Evolutionary conservation across 2,113 vertebrate species (phyloP).

Genomic region (Marmota monax): DNA sequence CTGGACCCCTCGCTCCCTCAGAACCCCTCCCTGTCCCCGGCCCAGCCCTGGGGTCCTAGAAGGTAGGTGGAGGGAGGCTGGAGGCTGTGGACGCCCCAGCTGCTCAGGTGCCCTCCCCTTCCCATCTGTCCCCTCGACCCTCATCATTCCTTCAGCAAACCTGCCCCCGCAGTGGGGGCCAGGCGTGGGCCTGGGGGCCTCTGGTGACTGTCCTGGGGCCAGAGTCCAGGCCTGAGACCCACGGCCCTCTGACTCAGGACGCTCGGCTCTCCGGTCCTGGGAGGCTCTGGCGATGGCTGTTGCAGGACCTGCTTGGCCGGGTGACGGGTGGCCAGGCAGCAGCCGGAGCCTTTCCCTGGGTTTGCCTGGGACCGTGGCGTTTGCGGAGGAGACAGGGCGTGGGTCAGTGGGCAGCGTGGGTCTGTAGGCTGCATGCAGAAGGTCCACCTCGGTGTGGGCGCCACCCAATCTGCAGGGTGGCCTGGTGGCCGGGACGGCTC

Average conservation of each 20-base stretch:
- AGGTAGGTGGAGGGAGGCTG: background rate
- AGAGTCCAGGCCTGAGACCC: background rate
- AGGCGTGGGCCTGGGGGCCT: rapidly evolving
- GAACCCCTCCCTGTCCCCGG: background rate
- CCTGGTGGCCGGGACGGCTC: background rate
- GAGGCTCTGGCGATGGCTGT: background rate
- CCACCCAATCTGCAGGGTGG: background rate
- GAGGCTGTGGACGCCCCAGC: background rate
- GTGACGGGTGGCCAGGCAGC: no score
- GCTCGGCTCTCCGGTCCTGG: background rate
- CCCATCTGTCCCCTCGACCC: background rate
- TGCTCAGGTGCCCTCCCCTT: background rate
- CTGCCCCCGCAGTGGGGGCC: background rate
- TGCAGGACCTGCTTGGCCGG: no score
- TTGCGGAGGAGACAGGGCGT: no score
- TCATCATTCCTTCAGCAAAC: background rate
- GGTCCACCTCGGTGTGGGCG: no score
- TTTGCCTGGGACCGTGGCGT: no score
- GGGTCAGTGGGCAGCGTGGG: background rate
- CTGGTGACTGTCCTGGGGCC: no score
- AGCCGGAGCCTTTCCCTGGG: no score
- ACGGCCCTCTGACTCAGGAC: rapidly evolving
- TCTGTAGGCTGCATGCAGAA: background rate
- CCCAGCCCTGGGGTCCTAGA: background rate
- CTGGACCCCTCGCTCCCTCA: background rate